These are phyloP conservation scores for Myiopsitta monachus DNA, from an alignment of 2,113 vertebrate genomes.

Conservation along the genomic window DNA sequence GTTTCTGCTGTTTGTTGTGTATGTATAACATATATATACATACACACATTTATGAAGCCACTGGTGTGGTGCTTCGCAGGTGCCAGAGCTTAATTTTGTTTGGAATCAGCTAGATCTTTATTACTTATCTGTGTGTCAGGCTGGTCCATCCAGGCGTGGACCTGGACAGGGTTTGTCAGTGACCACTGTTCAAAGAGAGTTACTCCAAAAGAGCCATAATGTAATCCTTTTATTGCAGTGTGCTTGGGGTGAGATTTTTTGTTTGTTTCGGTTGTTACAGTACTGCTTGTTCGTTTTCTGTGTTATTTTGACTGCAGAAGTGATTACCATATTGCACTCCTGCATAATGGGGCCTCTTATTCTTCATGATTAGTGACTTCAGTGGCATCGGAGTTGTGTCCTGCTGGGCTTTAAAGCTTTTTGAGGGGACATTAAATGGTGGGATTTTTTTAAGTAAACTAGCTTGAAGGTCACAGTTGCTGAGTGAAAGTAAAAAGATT, in stretches of 20 bases:
- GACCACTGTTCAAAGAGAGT: rapidly evolving
- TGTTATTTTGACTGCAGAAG: neutral
- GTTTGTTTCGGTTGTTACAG: neutral
- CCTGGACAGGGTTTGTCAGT: rapidly evolving
- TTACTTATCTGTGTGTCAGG: neutral
- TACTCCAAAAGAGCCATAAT: rapidly evolving
- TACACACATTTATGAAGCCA: neutral
- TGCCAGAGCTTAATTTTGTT: rapidly evolving
- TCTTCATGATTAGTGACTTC: neutral
- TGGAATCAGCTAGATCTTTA: rapidly evolving
- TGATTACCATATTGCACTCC: rapidly evolving
- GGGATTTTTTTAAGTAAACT: neutral
- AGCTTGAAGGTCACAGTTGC: neutral
- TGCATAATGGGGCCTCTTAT: rapidly evolving
- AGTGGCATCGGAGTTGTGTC: neutral
- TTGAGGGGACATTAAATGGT: neutral
- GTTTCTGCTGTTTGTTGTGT: neutral
- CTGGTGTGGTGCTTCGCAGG: neutral
- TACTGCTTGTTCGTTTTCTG: rapidly evolving
- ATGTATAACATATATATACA: neutral
- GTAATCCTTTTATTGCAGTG: rapidly evolving
- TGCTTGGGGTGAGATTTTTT: rapidly evolving
- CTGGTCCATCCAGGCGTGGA: too few relatives aligned
- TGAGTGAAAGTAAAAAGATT: neutral
- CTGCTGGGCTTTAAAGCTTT: neutral